Conservation (phyloP, 2,888 invertebrate genomes). For the Ormyrus rosae region DNA sequence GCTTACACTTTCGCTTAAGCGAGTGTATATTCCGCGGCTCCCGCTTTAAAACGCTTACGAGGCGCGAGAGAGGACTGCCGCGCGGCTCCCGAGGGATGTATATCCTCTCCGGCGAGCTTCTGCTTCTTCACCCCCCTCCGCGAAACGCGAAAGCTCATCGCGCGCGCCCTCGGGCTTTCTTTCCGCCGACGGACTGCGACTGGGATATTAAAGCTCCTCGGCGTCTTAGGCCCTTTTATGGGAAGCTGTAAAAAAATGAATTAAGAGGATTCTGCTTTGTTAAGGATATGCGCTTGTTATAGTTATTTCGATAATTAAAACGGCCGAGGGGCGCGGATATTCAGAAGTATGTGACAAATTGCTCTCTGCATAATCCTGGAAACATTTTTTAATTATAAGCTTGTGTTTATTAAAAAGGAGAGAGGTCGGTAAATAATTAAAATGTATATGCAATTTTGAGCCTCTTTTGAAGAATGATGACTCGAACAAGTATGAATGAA, state of each 20-base stretch:
- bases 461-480: no score
- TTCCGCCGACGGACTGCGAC: background rate
- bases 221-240: conserved; percentile 35
- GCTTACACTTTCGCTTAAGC: conserved; percentile 59
- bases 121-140: conserved; percentile 11
- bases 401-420: no score
- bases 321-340: no score
- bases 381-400: no score
- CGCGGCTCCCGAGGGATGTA: conserved; percentile 17
- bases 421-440: no score
- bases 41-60: conserved; percentile 66
- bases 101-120: background rate
- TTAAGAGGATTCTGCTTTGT: conserved; percentile 24
- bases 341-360: no score
- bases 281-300: no score
- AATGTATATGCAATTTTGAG: no score
- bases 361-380: no score
- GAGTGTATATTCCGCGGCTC: conserved; percentile 43
- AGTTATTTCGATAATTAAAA: no score
- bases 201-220: conserved; percentile 30
- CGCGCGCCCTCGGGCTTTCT: background rate
- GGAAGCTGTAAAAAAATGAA: conserved; percentile 16
- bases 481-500: no score
- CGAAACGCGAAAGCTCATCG: conserved; percentile 19
- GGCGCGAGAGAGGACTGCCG: conserved; percentile 60